Conservation (phyloP, 35 echinoderm and acorn worm genomes). For the Lytechinus pictus region DNA sequence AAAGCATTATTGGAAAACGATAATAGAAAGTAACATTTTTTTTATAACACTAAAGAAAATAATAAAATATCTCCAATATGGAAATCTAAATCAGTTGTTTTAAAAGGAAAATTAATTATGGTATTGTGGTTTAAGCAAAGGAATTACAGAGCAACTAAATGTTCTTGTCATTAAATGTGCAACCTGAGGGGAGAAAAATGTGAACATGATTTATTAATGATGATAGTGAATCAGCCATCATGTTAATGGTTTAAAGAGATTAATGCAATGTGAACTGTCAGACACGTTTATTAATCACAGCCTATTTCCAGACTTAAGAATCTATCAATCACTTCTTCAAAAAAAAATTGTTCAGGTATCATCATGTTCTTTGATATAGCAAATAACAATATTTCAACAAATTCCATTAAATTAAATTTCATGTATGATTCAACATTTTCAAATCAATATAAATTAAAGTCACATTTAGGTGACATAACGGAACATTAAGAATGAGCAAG, state of each 20-base stretch:
- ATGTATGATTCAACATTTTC: too few species aligned
- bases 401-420: not conserved
- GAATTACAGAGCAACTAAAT: not conserved
- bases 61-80: not conserved
- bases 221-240: not conserved
- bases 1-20: too few species aligned
- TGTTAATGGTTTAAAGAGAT: not conserved
- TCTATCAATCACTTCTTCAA: not conserved
- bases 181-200: not conserved
- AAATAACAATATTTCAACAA: not conserved
- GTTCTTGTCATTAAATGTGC: not conserved
- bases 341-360: not conserved
- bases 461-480: not conserved
- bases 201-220: not conserved
- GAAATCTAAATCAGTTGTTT: not conserved
- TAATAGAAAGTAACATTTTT: too few species aligned
- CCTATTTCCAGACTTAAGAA: not conserved
- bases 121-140: too few species aligned
- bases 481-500: not conserved
- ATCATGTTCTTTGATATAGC: not conserved
- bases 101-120: too few species aligned
- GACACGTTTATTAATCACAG: not conserved
- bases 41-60: not conserved
- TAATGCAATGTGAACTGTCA: not conserved
- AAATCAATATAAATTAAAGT: too few species aligned